These are phyloP conservation scores for Brachymystax lenok DNA, from an alignment of 2,797 vertebrate genomes.

Conservation along the genomic window DNA sequence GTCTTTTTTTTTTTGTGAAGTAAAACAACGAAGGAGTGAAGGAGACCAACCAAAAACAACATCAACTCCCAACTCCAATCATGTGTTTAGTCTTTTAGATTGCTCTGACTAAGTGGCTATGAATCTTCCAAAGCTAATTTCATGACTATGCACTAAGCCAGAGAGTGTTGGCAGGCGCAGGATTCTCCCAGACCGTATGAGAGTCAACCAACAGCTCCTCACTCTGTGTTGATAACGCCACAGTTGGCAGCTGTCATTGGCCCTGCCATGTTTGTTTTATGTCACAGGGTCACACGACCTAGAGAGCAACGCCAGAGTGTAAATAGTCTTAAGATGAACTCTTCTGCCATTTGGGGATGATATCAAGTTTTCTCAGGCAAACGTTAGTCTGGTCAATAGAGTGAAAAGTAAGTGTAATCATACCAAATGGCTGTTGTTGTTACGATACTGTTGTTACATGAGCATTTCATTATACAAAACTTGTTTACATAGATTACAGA, in stretches of 20 bases:
- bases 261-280: not conserved
- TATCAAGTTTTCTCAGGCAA: slow-evolving; percentile 4
- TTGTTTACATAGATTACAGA: not conserved
- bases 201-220: slow-evolving; percentile 4
- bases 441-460: not conserved
- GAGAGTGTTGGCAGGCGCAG: slow-evolving; percentile 46
- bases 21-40: not conserved
- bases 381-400: slow-evolving; percentile 1
- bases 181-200: slow-evolving; percentile 43
- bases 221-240: slow-evolving; percentile 16
- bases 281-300: not conserved
- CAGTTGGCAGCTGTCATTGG: not conserved
- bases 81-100: not conserved
- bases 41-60: not conserved
- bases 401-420: not conserved
- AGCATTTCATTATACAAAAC: not conserved
- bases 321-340: not conserved
- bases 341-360: not conserved
- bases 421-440: not conserved
- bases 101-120: slow-evolving; percentile 1
- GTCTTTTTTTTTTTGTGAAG: not conserved
- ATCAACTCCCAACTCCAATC: not conserved
- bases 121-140: slow-evolving; percentile 47
- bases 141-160: slow-evolving; percentile 51
- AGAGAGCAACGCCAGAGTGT: not conserved